Conservation (phyloP, 2,113 vertebrate genomes). For the Sander lucioperca region DNA sequence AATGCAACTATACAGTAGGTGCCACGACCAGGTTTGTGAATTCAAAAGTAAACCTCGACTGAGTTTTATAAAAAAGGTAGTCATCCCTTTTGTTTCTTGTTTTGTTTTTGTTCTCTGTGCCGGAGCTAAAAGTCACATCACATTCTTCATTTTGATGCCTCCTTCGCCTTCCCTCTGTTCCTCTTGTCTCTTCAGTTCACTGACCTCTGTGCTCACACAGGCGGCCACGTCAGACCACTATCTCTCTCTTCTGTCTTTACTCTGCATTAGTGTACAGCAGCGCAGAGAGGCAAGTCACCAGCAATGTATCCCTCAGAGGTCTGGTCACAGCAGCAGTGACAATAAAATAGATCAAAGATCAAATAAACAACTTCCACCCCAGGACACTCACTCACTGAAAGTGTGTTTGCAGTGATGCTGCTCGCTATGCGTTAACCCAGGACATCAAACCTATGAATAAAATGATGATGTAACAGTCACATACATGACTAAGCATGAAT, state of each 20-base stretch:
- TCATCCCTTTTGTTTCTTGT: constrained; percentile 9
- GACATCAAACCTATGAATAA: not conserved
- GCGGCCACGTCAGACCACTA: constrained; percentile 41
- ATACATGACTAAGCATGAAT: not conserved
- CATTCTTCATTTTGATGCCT: constrained; percentile 45
- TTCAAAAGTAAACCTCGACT: not conserved
- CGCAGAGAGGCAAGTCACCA: constrained; percentile 21
- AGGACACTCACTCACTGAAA: constrained; percentile 22
- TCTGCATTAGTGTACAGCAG: constrained; percentile 48
- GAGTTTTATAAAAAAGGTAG: not conserved
- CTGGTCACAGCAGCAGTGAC: constrained; percentile 29
- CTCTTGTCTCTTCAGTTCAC: constrained; percentile 45
- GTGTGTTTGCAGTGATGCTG: not conserved
- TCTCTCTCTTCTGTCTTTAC: constrained; percentile 49
- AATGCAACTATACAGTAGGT: not conserved
- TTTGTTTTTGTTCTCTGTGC: constrained; percentile 5
- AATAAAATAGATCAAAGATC: constrained; percentile 49
- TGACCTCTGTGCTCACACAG: constrained; percentile 50
- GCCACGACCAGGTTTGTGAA: not conserved
- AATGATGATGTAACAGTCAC: not conserved
- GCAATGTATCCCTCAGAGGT: constrained; percentile 40
- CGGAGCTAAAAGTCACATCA: constrained; percentile 30
- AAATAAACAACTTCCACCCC: constrained; percentile 34
- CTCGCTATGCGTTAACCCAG: not conserved
- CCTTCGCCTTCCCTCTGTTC: constrained; percentile 24